phyloP scores from a whole-genome alignment of 2,888 invertebrate genomes.

The Brachyptera risi region DNA sequence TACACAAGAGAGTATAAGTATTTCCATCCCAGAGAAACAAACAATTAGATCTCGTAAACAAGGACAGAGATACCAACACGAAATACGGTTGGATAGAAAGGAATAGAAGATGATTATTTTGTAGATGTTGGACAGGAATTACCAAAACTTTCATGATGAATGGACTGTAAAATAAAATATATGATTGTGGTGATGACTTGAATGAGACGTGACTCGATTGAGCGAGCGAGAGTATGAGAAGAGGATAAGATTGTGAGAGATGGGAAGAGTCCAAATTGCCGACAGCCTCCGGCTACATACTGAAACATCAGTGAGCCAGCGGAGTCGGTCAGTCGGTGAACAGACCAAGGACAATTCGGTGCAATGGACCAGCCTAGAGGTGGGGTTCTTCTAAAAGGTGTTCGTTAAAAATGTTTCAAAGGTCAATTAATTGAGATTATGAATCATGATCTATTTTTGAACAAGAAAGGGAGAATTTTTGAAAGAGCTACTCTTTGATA shows the following conservation, averaged over 20 bases:
- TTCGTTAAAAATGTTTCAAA: no score
- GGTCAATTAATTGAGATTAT: no score
- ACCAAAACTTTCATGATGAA: slow-evolving; percentile 12
- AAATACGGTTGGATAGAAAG: not conserved
- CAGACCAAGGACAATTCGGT: slow-evolving; percentile 22
- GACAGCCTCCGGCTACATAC: slow-evolving; percentile 5
- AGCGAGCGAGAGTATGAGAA: slow-evolving; percentile 4
- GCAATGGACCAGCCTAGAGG: not conserved
- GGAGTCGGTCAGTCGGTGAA: slow-evolving; percentile 26
- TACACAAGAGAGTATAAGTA: not conserved
- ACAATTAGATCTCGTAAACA: slow-evolving; percentile 15
- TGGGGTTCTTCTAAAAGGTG: no score
- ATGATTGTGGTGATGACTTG: slow-evolving; percentile 17
- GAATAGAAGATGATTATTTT: not conserved
- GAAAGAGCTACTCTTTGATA: no score
- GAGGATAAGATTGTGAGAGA: not conserved
- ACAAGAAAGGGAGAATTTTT: no score
- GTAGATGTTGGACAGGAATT: slow-evolving; percentile 2
- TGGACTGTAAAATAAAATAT: slow-evolving; percentile 20
- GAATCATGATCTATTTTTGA: no score
- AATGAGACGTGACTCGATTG: slow-evolving; percentile 17
- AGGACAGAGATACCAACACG: not conserved
- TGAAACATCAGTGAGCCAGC: slow-evolving; percentile 1
- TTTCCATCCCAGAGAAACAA: slow-evolving; percentile 6
- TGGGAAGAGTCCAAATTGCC: not conserved